Percentiles rank a stretch among this genome's conserved stretches.
phyloP scores from a whole-genome alignment of 2,113 vertebrate genomes.

The Myocastor coypus region DNA sequence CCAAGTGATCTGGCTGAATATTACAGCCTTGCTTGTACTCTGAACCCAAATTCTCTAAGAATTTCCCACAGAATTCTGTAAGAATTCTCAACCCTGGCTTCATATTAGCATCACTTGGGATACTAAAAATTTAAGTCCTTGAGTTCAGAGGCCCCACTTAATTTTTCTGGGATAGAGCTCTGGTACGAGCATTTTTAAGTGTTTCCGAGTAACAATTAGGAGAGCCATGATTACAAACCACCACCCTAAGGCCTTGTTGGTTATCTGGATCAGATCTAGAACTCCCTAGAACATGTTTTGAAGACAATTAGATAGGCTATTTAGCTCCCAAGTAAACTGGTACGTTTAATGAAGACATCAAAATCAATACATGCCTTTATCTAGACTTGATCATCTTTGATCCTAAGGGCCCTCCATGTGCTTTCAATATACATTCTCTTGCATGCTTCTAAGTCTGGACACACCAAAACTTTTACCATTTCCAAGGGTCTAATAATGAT shows the following conservation, averaged over 20 bases:
- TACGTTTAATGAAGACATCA: background rate
- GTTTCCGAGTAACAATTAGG: background rate
- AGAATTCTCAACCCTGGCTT: background rate
- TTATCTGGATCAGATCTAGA: background rate
- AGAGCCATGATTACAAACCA: background rate
- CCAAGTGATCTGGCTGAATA: background rate
- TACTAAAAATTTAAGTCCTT: background rate
- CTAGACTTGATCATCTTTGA: background rate
- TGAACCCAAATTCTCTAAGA: background rate
- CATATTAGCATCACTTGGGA: background rate
- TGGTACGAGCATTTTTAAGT: background rate
- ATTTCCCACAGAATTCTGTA: background rate
- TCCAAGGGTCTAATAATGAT: background rate
- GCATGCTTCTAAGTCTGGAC: background rate
- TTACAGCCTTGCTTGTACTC: background rate
- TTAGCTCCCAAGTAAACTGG: background rate
- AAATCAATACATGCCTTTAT: background rate
- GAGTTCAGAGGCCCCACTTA: background rate
- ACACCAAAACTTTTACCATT: background rate
- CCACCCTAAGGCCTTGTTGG: background rate
- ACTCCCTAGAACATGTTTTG: background rate
- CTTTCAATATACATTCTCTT: background rate
- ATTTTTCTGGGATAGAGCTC: background rate
- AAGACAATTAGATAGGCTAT: background rate
- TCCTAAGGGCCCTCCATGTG: background rate